phyloP scores from a whole-genome alignment of 2,888 invertebrate species.

The Penaeus monodon region DNA sequence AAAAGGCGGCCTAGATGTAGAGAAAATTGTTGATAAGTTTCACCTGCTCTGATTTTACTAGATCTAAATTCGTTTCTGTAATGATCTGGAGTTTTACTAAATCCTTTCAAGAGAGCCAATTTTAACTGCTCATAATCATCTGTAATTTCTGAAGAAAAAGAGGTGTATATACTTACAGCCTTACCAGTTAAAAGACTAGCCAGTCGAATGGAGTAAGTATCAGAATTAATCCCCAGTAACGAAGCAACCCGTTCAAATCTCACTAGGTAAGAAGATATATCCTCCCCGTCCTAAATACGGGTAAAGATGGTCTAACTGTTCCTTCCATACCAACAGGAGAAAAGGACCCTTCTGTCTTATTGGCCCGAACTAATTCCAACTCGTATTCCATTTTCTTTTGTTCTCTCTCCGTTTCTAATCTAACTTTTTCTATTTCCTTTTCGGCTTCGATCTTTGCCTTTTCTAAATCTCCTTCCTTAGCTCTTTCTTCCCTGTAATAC shows the following conservation, averaged over 20 bases:
- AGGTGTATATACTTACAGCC: not conserved
- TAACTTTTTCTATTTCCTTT: too few species aligned
- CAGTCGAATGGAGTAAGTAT: not conserved
- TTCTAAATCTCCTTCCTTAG: too few species aligned
- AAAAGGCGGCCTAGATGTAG: slow-evolving; percentile 13
- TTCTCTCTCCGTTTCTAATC: too few species aligned
- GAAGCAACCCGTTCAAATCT: not conserved
- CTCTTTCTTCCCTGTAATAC: too few species aligned
- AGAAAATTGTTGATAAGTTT: too few species aligned
- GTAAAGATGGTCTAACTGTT: too few species aligned
- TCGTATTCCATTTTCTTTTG: too few species aligned
- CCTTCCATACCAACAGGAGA: too few species aligned
- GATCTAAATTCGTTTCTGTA: slow-evolving; percentile 1
- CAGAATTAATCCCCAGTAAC: not conserved
- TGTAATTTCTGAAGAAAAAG: not conserved
- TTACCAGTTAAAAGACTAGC: not conserved
- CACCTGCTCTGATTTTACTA: too few species aligned
- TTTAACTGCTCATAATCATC: slow-evolving; percentile 2
- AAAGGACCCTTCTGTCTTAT: too few species aligned
- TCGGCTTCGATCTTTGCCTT: too few species aligned
- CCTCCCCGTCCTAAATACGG: not conserved
- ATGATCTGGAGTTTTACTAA: not conserved
- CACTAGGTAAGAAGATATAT: not conserved
- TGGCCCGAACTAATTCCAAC: too few species aligned
- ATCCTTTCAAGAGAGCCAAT: not conserved